Conservation (phyloP, 2,888 invertebrate species). For the Lomographa bimaculata region DNA sequence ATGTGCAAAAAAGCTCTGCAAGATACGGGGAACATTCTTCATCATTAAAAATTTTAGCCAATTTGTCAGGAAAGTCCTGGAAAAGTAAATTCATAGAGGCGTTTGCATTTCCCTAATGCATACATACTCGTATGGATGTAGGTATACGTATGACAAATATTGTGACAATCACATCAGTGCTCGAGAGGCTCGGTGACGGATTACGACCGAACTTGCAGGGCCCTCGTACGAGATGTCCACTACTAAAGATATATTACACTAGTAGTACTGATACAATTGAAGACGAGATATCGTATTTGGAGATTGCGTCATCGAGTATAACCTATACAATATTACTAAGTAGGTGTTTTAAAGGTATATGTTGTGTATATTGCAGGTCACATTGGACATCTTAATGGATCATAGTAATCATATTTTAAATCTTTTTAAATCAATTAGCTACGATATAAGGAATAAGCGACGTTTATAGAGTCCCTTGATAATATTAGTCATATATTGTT, state of each 20-base stretch:
- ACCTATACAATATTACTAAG: no score
- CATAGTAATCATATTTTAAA: no score
- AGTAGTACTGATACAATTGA: no score
- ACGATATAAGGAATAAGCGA: no score
- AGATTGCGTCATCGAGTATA: no score
- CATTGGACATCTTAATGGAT: no score
- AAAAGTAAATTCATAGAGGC: background rate
- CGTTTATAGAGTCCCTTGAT: no score
- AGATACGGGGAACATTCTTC: slow-evolving; percentile 10
- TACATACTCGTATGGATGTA: slow-evolving; percentile 8
- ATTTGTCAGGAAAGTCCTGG: slow-evolving; percentile 3
- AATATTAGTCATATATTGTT: no score
- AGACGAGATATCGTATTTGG: no score
- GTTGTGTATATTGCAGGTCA: no score
- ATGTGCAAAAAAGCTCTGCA: slow-evolving; percentile 1
- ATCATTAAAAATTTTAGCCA: slow-evolving; percentile 8
- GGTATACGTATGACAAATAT: slow-evolving; percentile 3
- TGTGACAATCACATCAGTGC: slow-evolving; percentile 18
- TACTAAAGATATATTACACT: background rate
- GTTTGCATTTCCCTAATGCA: slow-evolving; percentile 19
- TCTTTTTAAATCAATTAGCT: no score
- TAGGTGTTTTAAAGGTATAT: no score
- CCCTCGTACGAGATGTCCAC: slow-evolving; percentile 7
- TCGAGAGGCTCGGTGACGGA: slow-evolving; percentile 15
- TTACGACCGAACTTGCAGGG: slow-evolving; percentile 9